Conservation (phyloP, 2,113 vertebrate genomes). For the Sinocyclocheilus maitianheensis region DNA sequence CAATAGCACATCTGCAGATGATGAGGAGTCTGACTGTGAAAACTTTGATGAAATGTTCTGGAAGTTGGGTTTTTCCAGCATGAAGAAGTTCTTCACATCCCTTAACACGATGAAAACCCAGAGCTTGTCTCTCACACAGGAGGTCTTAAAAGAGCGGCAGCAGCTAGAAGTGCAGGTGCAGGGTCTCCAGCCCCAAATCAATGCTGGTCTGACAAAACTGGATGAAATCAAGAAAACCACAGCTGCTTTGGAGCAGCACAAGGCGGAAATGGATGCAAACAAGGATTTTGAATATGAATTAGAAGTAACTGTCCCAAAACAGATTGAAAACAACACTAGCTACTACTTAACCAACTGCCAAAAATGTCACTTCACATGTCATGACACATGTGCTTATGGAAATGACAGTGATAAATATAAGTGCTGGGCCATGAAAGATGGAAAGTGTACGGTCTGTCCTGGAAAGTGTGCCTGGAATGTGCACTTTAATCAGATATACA, state of each 20-base stretch:
- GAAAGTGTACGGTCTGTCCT: too few species aligned
- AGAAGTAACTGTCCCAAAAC: too few species aligned
- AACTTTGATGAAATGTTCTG: conserved; percentile 51
- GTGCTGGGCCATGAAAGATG: too few species aligned
- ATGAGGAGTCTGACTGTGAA: conserved; percentile 32
- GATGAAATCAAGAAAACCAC: conserved; percentile 49
- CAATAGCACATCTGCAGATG: background rate
- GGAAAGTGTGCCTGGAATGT: too few species aligned
- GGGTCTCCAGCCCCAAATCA: background rate
- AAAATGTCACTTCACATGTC: too few species aligned
- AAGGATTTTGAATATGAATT: too few species aligned
- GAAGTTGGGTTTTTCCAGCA: conserved; percentile 38
- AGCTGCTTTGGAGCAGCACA: conserved; percentile 25
- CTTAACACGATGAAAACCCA: conserved; percentile 13
- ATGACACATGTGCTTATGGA: too few species aligned
- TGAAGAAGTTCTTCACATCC: conserved; percentile 27
- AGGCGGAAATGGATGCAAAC: conserved; percentile 43
- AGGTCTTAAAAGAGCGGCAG: conserved; percentile 41
- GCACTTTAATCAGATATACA: too few species aligned
- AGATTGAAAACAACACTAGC: too few species aligned
- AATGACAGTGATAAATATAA: too few species aligned
- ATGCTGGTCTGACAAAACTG: too few species aligned
- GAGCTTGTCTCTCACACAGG: conserved; percentile 9
- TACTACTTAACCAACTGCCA: too few species aligned
- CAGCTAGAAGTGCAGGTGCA: conserved; percentile 17